A percentile compares a stretch with the other conserved stretches of the same genome.
Evolutionary conservation across 1,140 invertebrate species (phyloP).

Genomic region (Papilio machaon): DNA sequence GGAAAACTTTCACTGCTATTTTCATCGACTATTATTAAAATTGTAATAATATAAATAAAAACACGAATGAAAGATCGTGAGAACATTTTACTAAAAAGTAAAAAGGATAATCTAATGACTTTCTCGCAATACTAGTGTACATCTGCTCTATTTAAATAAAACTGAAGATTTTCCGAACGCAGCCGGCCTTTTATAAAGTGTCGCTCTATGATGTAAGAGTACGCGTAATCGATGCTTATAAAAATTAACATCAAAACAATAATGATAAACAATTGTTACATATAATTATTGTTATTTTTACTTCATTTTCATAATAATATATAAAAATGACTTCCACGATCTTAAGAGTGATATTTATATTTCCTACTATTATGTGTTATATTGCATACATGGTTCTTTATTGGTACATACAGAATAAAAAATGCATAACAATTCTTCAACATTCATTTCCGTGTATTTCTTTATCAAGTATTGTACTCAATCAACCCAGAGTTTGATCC

Average conservation of each 20-base stretch:
- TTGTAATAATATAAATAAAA: constrained; percentile 9
- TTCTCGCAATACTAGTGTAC: constrained; percentile 13
- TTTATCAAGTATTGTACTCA: neutral
- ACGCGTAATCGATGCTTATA: constrained; percentile 1
- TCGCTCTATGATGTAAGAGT: neutral
- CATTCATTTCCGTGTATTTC: neutral
- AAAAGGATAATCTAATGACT: neutral
- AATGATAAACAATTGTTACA: constrained; percentile 10
- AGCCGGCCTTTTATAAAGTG: constrained; percentile 23
- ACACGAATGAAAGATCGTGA: neutral
- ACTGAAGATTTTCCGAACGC: constrained; percentile 13
- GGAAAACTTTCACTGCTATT: constrained; percentile 16
- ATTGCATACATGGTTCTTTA: neutral
- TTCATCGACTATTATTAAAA: constrained; percentile 22
- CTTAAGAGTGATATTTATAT: neutral
- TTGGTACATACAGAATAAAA: neutral
- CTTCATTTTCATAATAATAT: neutral
- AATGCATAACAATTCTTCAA: neutral
- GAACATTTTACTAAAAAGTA: constrained; percentile 17
- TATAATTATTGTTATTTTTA: constrained; percentile 11
- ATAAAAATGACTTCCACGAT: constrained; percentile 1
- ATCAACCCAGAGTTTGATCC: neutral
- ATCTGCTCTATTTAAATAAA: constrained; percentile 25
- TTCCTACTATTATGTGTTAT: neutral
- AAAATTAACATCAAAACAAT: constrained; percentile 12